phyloP scores from a whole-genome alignment of 1,140 invertebrate genomes.

The Glossosoma conforme region DNA sequence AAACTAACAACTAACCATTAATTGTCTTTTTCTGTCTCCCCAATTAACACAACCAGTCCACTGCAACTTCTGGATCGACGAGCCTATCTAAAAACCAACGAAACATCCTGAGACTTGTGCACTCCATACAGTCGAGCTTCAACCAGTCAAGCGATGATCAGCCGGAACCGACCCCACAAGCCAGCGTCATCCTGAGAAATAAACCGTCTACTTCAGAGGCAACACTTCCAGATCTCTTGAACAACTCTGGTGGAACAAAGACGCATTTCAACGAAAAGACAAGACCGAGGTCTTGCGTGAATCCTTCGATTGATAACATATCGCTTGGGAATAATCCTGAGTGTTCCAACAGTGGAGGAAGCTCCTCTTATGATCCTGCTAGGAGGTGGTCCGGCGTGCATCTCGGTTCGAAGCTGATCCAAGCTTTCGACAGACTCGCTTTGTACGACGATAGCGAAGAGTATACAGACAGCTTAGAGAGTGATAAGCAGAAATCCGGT shows the following conservation, averaged over 20 bases:
- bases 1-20: constrained; percentile 28
- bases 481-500: constrained; percentile 39
- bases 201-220: constrained; percentile 44
- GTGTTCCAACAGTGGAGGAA: constrained; percentile 51
- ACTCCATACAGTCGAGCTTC: constrained; percentile 50
- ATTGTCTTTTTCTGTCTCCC: constrained; percentile 21
- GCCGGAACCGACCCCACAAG: constrained; percentile 37
- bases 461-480: constrained; percentile 69
- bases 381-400: constrained; percentile 72
- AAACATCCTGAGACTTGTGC: constrained; percentile 52
- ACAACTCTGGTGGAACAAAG: constrained; percentile 51
- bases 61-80: constrained; percentile 7
- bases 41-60: constrained; percentile 13
- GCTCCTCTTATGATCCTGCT: constrained; percentile 53
- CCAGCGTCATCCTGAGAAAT: constrained; percentile 48
- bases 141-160: constrained; percentile 50
- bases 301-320: constrained; percentile 45
- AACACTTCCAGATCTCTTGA: constrained; percentile 50
- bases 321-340: constrained; percentile 30
- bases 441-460: constrained; percentile 67
- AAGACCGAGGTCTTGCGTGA: constrained; percentile 64
- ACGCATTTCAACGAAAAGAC: constrained; percentile 49
- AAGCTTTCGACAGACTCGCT: constrained; percentile 63
- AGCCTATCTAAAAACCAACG: constrained; percentile 50
- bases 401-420: constrained; percentile 63